Percentiles rank a stretch among this genome's conserved stretches.
Conservation (phyloP, 2,113 vertebrate genomes). For the Ochotona curzoniae region DNA sequence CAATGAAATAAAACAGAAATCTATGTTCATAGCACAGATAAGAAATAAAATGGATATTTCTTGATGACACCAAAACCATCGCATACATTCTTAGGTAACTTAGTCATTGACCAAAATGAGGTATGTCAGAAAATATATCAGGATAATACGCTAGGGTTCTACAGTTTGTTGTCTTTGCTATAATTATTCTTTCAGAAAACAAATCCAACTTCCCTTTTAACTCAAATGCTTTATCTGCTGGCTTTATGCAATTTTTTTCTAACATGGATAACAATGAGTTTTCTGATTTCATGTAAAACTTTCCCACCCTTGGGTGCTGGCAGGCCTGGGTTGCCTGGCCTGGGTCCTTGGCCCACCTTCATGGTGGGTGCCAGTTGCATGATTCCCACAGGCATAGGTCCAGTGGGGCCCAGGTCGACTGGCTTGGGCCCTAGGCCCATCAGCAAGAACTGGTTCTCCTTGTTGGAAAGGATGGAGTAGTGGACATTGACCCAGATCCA, state of each 20-base stretch:
- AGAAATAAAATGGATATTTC: constrained; percentile 13
- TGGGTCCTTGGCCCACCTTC: too few species aligned
- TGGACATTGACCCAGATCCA: too few species aligned
- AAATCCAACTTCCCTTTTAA: constrained; percentile 47
- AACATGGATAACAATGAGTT: constrained; percentile 33
- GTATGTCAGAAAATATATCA: constrained; percentile 28
- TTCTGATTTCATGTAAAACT: background rate
- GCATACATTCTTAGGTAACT: background rate
- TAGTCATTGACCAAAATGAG: background rate
- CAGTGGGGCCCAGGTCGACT: too few species aligned
- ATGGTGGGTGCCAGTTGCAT: too few species aligned
- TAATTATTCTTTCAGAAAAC: constrained; percentile 55
- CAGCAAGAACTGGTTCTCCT: too few species aligned
- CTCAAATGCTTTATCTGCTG: constrained; percentile 14
- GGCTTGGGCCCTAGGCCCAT: too few species aligned
- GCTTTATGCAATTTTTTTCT: background rate
- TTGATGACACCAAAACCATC: background rate
- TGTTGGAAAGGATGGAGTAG: too few species aligned
- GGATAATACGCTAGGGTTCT: background rate
- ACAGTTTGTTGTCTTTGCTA: background rate
- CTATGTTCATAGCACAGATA: background rate
- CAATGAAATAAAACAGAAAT: constrained; percentile 14
- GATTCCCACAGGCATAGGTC: too few species aligned
- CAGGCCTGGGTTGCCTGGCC: too few species aligned
- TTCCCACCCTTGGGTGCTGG: background rate